Percentiles rank a stretch among this genome's conserved stretches.
These are phyloP conservation scores for Oeneis ivallda DNA, from an alignment of 2,888 invertebrate genomes.

Conservation along the genomic window DNA sequence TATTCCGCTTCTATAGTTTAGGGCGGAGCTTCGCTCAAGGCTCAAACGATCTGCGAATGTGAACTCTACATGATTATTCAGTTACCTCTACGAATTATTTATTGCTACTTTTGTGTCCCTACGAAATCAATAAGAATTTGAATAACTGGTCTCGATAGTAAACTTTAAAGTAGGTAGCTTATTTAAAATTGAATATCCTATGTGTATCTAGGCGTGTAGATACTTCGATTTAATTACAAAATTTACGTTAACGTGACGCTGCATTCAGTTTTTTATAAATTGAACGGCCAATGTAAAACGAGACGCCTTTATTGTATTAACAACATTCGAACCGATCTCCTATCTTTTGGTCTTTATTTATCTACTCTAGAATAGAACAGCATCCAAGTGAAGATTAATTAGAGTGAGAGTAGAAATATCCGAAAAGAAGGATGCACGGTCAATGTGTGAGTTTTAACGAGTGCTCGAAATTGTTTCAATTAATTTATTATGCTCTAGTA, in stretches of 20 bases:
- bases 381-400: slow-evolving; percentile 70
- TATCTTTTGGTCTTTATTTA: slow-evolving; percentile 72
- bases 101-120: slow-evolving; percentile 66
- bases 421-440: slow-evolving; percentile 75
- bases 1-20: too few relatives aligned
- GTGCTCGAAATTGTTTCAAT: slow-evolving; percentile 78
- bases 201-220: slow-evolving; percentile 35
- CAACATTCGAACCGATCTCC: slow-evolving; percentile 67
- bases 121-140: slow-evolving; percentile 47
- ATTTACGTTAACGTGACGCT: slow-evolving; percentile 36
- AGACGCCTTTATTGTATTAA: slow-evolving; percentile 40
- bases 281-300: slow-evolving; percentile 31
- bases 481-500: slow-evolving; percentile 74
- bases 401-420: slow-evolving; percentile 68
- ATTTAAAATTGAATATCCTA: slow-evolving; percentile 38
- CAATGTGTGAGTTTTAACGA: slow-evolving; percentile 81
- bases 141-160: slow-evolving; percentile 38
- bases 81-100: slow-evolving; percentile 65
- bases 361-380: slow-evolving; percentile 73
- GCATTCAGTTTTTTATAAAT: slow-evolving; percentile 32
- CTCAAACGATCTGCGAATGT: slow-evolving; percentile 43
- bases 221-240: slow-evolving; percentile 38
- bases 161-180: slow-evolving; percentile 40
- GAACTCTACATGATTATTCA: slow-evolving; percentile 56
- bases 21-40: too few relatives aligned